Evolutionary conservation across 2,797 vertebrate species (phyloP), one percentile per base, ranked within the genome.

Genomic region (Nannoperca obscura): DNA sequence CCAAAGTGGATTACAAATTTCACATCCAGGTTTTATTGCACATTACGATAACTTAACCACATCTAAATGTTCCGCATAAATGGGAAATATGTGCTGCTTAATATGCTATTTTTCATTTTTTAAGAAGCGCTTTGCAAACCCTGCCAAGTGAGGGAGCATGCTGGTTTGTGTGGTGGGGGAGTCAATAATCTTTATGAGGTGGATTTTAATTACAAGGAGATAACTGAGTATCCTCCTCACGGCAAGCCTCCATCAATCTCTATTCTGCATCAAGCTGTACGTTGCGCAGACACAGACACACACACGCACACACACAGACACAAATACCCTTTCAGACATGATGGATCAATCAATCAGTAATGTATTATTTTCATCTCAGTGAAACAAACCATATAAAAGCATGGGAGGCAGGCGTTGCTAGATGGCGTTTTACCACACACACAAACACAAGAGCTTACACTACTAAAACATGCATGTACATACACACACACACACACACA

Each of bases 1-100:
- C 93, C 93, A 95, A 96, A 96, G 95, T 95, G 95, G 94, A 95
- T 95, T 95, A 95, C 94, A 95, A 94, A 95, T 95, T 95, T 95
- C 93, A 94, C 93, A 94, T 95, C 88, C 92, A 93, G 94, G 90
- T 95, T 96, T 96, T 96, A 95, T 95, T 94, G 93, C 95, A 95
- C 93, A 96, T 96, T 96, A 96, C 90, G 92, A 95, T 95, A 96
- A 95, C 94, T 94, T 95, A 95, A 95, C 94, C 94, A 95, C 94
- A 95, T 96, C 92, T 95, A 95, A 96, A 95, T 94, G 95, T 94
- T 94, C 89, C 84, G 92, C 92, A 95, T 96, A 95, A 95, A 95
- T 93, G 89, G 93, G 91, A 93, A 95, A 96, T 94, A 94, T 94
- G 93, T 82, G 89, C 91, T 93, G 91, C 91, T 95, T 95, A 95